These are phyloP conservation scores for Cochlearius cochlearius DNA, from an alignment of 2,113 vertebrate genomes.

Conservation along the genomic window DNA sequence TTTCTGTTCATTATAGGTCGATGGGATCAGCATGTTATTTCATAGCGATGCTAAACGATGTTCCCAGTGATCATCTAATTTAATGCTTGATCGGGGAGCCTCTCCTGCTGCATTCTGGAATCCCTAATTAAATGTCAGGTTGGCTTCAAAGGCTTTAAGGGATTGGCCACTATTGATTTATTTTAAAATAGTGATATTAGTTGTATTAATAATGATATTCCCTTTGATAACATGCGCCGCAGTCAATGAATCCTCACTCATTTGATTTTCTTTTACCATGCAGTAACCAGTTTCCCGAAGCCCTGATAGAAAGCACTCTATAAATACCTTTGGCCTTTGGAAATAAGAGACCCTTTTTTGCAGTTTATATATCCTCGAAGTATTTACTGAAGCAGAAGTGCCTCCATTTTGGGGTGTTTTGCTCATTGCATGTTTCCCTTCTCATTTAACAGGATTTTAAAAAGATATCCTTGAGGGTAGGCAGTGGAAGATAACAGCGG, in stretches of 20 bases:
- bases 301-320: background rate
- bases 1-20: background rate
- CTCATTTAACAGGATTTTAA: constrained; percentile 45
- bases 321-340: constrained; percentile 41
- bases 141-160: background rate
- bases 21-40: background rate
- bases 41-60: background rate
- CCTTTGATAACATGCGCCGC: background rate
- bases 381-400: constrained; percentile 49
- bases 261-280: background rate
- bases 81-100: background rate
- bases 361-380: constrained; percentile 15
- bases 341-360: constrained; percentile 14
- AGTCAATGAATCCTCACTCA: background rate
- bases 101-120: background rate
- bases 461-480: constrained; percentile 33
- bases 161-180: background rate
- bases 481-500: background rate
- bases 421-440: background rate
- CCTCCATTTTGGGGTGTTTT: constrained; percentile 12
- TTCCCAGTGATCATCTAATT: background rate
- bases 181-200: background rate
- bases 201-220: background rate
- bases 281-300: background rate
- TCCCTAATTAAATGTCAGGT: background rate